These are phyloP conservation scores for Philantomba maxwellii DNA, from an alignment of 2,113 vertebrate genomes.

Conservation along the genomic window DNA sequence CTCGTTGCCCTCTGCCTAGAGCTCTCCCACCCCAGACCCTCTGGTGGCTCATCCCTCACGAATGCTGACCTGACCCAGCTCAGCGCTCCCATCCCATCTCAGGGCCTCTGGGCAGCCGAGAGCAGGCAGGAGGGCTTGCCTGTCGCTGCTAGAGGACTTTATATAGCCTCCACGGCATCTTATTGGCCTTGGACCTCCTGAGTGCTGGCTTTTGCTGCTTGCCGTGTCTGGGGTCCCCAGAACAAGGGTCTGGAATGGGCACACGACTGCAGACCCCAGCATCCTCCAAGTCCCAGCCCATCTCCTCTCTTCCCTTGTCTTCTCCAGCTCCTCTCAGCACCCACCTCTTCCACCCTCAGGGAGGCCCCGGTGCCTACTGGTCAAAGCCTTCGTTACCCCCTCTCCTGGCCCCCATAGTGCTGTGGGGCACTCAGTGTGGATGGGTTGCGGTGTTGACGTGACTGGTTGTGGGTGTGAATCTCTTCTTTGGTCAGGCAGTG, in stretches of 20 bases:
- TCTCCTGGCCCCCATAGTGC: neutral
- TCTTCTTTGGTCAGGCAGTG: neutral
- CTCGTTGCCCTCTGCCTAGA: neutral
- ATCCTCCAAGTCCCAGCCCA: neutral
- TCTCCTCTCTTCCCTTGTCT: neutral
- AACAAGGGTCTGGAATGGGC: neutral
- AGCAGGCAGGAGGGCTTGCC: neutral
- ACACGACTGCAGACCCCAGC: neutral
- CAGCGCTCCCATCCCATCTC: neutral
- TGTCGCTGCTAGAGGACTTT: neutral
- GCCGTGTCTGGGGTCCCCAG: neutral
- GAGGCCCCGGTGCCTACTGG: neutral
- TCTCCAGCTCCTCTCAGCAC: neutral
- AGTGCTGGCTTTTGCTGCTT: neutral
- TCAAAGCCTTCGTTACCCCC: neutral
- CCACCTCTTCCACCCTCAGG: neutral
- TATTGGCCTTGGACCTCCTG: neutral
- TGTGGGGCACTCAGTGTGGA: rapidly evolving
- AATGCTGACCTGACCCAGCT: neutral
- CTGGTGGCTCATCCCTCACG: neutral
- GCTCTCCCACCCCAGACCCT: neutral
- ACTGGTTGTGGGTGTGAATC: neutral
- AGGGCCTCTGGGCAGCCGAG: neutral
- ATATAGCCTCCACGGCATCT: neutral
- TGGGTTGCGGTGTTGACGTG: rapidly evolving